phyloP scores from a whole-genome alignment of 2,113 vertebrate species.

The Caloenas nicobarica region DNA sequence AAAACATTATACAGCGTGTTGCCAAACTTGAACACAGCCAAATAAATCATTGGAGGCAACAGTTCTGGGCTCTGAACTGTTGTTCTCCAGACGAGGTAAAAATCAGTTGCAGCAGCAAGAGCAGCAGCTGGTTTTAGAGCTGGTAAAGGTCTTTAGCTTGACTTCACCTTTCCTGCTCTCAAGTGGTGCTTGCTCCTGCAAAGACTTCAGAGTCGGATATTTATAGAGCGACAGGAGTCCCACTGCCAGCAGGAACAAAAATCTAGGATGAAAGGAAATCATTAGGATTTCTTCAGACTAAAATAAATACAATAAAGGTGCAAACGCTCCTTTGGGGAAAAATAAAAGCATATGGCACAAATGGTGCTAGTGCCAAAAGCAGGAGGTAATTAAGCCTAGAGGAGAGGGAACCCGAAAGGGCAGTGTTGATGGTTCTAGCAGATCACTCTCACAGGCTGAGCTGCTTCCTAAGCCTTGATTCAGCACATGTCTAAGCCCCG shows the following conservation, averaged over 20 bases:
- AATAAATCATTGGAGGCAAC: constrained; percentile 28
- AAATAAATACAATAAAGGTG: constrained; percentile 16
- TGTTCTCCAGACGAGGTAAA: constrained; percentile 48
- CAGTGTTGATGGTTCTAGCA: neutral
- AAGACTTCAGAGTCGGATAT: neutral
- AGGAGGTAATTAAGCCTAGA: neutral
- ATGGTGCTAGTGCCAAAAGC: neutral
- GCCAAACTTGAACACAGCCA: neutral
- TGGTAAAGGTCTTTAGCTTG: constrained; percentile 8
- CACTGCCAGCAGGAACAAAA: constrained; percentile 8
- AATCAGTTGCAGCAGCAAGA: constrained; percentile 26
- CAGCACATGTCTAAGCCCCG: neutral
- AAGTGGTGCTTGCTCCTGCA: neutral
- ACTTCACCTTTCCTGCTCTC: constrained; percentile 33
- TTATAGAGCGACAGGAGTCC: constrained; percentile 4
- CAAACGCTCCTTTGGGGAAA: neutral
- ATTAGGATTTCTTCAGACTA: constrained; percentile 46
- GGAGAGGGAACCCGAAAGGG: neutral
- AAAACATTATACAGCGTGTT: constrained; percentile 28
- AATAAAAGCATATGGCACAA: neutral
- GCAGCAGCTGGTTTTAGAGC: constrained; percentile 46
- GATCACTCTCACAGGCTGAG: fast-evolving
- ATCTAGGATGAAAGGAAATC: constrained; percentile 26
- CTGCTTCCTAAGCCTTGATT: neutral
- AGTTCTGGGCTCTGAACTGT: constrained; percentile 14